Percentiles rank a stretch among this genome's conserved stretches.
phyloP scores from a whole-genome alignment of 1,140 invertebrate genomes.

The Littorina saxatilis region DNA sequence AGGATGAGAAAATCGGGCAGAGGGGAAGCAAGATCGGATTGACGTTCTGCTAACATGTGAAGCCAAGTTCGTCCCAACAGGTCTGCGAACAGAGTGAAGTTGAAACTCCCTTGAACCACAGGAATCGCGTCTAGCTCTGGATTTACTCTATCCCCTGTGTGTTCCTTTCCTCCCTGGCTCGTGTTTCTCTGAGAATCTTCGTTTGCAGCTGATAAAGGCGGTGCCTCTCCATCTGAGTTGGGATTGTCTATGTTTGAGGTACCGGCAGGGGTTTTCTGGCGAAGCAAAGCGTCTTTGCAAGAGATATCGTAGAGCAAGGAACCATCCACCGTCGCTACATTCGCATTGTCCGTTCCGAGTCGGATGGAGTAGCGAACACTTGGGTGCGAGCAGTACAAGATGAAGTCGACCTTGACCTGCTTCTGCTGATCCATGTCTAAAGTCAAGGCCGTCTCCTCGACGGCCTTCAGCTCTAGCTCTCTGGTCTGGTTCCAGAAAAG shows the following conservation, averaged over 20 bases:
- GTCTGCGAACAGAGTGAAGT: conserved; percentile 13
- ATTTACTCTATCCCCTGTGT: too few species aligned
- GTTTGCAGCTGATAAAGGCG: background rate
- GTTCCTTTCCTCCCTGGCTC: too few species aligned
- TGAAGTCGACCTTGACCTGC: background rate
- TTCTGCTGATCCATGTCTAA: background rate
- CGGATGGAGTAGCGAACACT: conserved; percentile 15
- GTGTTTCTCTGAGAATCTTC: background rate
- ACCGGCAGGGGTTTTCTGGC: too few species aligned
- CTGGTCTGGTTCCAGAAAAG: background rate
- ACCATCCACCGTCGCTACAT: background rate
- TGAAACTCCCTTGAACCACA: conserved; percentile 22
- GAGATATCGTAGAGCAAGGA: background rate
- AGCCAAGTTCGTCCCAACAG: conserved; percentile 41
- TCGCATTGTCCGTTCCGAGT: background rate
- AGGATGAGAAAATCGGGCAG: conserved; percentile 7
- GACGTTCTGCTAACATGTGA: background rate
- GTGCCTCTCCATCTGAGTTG: background rate
- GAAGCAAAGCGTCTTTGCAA: background rate
- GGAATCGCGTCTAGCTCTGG: background rate
- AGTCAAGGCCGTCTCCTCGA: background rate
- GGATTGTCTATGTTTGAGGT: background rate
- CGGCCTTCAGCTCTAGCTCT: conserved; percentile 9
- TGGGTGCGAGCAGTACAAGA: conserved; percentile 20
- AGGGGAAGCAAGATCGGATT: background rate